Base-by-base conservation (phyloP, 2,113 vertebrate genomes). In the Todiramphus chloris region DNA sequence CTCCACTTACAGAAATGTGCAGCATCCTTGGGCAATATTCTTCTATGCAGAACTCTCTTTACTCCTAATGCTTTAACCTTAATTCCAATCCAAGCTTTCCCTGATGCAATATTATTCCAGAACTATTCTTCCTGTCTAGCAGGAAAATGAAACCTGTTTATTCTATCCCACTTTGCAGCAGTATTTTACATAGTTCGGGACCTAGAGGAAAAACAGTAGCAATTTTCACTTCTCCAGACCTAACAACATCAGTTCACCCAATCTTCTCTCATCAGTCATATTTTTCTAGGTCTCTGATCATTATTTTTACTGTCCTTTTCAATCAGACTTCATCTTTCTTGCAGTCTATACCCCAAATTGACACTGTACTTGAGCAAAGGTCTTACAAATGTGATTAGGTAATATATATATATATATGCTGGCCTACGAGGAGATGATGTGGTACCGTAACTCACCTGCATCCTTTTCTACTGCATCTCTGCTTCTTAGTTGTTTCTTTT, bases 141-240 rank as follows among this genome's bases (percentile, higher is more conserved):
- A 60, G 8, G 73, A 78, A 92, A 84, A 78, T 21, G 30, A 94
- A 94, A 63, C 20, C 33, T 55, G 41, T 59, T 93, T 92, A 95
- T 95, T 89, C 80, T 20, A 28, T 30, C 56, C 33, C n/a, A 41
- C 39, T 95, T 60, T 60, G 43, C 48, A 68, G 73, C 23, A 70
- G 20, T 33, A 39, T 81, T 94, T 87, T 89, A 78, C 55, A 62
- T 68, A 28, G 0, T 41, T 87, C 77, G 89, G n/a, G 59, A 73
- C 68, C 72, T 39, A 64, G 35, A 78, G 44, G 39, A 84, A 94
- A 94, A 89, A 87, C 5, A 14, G 83, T 10, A 63, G 27, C 62
- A 79, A 91, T 95, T 94, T 89, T 68, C 77, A 67, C 33, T 89
- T 87, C 31, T 72, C 62, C 74, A 93, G 91, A 72, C 9, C 8